Evolutionary conservation across 2,888 invertebrate species (phyloP).

Genomic region (Cryptocephalus moraei): DNA sequence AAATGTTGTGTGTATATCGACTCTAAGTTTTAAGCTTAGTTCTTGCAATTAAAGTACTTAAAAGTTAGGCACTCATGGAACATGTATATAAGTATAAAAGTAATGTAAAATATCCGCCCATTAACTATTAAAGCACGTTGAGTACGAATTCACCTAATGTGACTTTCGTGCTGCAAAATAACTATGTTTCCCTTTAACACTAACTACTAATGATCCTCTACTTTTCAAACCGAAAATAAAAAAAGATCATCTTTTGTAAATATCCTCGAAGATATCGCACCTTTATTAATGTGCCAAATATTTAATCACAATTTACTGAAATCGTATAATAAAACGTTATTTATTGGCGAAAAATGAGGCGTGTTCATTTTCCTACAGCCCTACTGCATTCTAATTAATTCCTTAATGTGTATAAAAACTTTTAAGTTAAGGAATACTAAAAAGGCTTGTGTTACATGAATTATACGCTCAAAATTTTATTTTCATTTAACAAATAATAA

Average conservation of each 20-base stretch:
- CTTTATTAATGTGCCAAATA: constrained; percentile 13
- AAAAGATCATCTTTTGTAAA: constrained; percentile 3
- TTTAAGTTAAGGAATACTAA: too few species aligned
- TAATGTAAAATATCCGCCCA: constrained; percentile 24
- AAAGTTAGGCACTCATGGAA: constrained; percentile 1
- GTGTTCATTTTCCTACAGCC: too few species aligned
- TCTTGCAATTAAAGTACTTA: constrained; percentile 3
- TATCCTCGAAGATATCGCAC: constrained; percentile 6
- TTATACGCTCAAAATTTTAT: constrained; percentile 9
- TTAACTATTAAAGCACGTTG: constrained; percentile 13
- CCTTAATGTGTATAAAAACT: too few species aligned
- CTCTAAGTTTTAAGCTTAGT: constrained; percentile 1
- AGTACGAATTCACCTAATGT: neutral
- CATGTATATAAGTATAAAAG: constrained; percentile 6
- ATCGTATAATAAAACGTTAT: neutral
- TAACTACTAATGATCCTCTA: too few species aligned
- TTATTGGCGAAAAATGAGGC: neutral
- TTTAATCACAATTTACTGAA: neutral
- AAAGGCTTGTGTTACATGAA: neutral
- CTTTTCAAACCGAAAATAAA: neutral
- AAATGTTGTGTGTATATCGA: too few species aligned
- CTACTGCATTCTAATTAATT: too few species aligned
- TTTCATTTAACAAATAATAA: constrained; percentile 19
- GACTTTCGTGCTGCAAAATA: constrained; percentile 1
- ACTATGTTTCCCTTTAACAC: neutral